phyloP scores from a whole-genome alignment of 2,113 vertebrate genomes.

The Channa argus region DNA sequence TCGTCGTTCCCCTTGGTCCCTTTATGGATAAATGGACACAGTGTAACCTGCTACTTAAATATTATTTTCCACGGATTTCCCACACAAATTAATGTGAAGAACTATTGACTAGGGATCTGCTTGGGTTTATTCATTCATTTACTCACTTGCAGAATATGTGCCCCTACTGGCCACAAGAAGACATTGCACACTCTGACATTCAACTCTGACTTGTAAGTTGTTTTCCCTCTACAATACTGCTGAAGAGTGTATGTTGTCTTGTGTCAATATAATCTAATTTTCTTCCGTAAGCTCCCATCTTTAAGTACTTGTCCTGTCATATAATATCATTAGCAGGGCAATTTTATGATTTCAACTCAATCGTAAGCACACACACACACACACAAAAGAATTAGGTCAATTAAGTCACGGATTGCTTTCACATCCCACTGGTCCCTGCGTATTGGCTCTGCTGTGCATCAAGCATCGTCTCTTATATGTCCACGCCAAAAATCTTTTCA shows the following conservation, averaged over 20 bases:
- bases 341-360: conserved; percentile 41
- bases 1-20: not conserved
- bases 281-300: conserved; percentile 16
- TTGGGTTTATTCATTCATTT: not conserved
- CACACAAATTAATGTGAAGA: not conserved
- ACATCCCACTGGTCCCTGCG: conserved; percentile 42
- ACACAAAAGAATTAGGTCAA: conserved; percentile 45
- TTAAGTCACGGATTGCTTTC: conserved; percentile 45
- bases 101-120: not conserved
- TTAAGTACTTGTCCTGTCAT: conserved; percentile 34
- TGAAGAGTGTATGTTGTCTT: not conserved
- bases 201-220: conserved; percentile 6
- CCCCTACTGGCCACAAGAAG: not conserved
- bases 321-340: conserved; percentile 49
- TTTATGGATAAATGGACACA: too few species aligned
- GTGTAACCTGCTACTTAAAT: too few species aligned
- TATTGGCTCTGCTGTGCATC: conserved; percentile 51
- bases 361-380: conserved; percentile 24
- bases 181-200: not conserved
- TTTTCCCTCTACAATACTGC: not conserved
- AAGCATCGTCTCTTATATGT: conserved; percentile 38
- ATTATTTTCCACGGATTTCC: not conserved
- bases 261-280: conserved; percentile 23
- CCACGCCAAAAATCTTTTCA: conserved; percentile 51
- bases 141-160: not conserved